Evolutionary conservation across 2,113 vertebrate species (phyloP), one percentile per base, ranked within the genome.

Genomic region (Collichthys lucidus): DNA sequence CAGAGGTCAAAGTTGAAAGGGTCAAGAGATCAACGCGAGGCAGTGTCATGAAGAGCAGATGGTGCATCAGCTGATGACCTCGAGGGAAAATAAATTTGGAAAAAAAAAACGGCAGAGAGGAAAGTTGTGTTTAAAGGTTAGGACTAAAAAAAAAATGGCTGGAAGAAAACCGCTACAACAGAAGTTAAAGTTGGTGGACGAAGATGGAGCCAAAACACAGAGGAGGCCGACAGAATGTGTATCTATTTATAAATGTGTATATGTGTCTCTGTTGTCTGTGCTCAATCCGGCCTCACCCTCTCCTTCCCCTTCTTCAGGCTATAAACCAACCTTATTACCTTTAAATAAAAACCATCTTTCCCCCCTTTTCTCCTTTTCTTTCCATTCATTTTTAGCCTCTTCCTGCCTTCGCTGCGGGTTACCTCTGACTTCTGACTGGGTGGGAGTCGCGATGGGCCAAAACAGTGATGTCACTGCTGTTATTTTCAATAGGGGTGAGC

Each of bases 401-500:
- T 83, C 64, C 79, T 90, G 52, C 63, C 60, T 82, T 74, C 70
- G 4, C 72, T 82, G 87, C 17, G 79, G 84, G 79, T 84, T 88
- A 81, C 88, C 85, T 90, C 86, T 17, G 76, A 77, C 67, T 90
- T 61, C 86, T 82, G 90, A 74, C 83, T 82, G 87, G 86, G 85
- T 84, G 88, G 83, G 74, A 89, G 77, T 79, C 22, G 61, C 16
- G 49, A 52, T 70, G 81, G 84, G 90, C 85, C 90, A 88, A 84
- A 76, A 66, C 79, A 44, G 24, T 94, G 92, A 95, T 92, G 92
- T 93, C 92, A 94, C 88, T 74, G 74, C 80, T 90, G 90, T 93
- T 91, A 88, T 94, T 93, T 92, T 86, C 64, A 85, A 84, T 47
- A 75, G 69, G 74, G 75, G 85, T 94, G 92, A 94, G 89, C 94